Conservation (phyloP, 2,888 invertebrate genomes). For the Thymelicus lineola region DNA sequence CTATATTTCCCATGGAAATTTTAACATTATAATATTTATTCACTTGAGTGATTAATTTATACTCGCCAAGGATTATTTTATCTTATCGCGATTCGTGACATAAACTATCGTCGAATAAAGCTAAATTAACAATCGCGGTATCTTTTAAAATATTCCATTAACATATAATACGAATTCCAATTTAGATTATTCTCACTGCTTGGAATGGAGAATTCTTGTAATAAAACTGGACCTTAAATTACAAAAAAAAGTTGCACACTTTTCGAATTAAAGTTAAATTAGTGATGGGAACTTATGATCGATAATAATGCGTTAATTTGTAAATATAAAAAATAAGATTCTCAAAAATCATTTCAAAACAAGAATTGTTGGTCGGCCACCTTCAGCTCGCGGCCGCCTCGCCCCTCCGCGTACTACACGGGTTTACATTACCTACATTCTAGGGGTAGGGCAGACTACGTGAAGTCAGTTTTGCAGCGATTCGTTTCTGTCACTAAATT, state of each 20-base stretch:
- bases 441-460: no score
- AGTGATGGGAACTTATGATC: slow-evolving; percentile 16
- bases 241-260: slow-evolving; percentile 12
- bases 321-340: no score
- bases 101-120: slow-evolving; percentile 18
- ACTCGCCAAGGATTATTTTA: not conserved
- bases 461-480: no score
- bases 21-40: no score
- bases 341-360: no score
- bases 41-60: not conserved
- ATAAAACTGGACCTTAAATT: slow-evolving; percentile 27
- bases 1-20: no score
- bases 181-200: slow-evolving; percentile 26
- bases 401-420: no score
- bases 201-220: slow-evolving; percentile 33
- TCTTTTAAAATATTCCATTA: slow-evolving; percentile 15
- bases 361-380: no score
- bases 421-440: no score
- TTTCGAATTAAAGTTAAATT: slow-evolving; percentile 18
- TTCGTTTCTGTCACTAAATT: no score
- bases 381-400: no score
- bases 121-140: slow-evolving; percentile 17
- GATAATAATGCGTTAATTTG: slow-evolving; percentile 9
- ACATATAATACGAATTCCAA: slow-evolving; percentile 19
- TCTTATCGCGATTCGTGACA: slow-evolving; percentile 14